These are phyloP conservation scores for Lottia scabra DNA, from an alignment of 2,888 invertebrate species.

Conservation along the genomic window DNA sequence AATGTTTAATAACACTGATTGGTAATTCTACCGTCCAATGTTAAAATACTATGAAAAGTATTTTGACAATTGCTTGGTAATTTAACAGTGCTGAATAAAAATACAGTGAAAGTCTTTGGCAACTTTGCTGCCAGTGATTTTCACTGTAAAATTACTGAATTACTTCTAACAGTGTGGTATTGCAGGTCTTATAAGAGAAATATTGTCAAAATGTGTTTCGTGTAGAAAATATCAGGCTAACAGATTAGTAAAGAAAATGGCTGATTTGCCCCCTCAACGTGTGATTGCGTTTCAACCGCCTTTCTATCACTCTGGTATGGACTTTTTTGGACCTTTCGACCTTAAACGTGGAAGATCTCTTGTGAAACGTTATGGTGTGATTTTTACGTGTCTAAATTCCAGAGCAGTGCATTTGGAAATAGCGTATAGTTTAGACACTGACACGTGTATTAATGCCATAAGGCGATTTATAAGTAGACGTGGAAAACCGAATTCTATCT, in stretches of 20 bases:
- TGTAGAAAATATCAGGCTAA: constrained; percentile 17
- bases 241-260: constrained; percentile 27
- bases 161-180: too few species aligned
- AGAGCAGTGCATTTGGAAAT: constrained; percentile 33
- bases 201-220: constrained; percentile 18
- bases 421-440: constrained; percentile 23
- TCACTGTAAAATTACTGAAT: too few species aligned
- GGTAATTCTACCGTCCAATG: too few species aligned
- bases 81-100: too few species aligned
- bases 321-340: constrained; percentile 37
- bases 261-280: constrained; percentile 23
- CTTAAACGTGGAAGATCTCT: constrained; percentile 27
- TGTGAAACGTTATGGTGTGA: constrained; percentile 33
- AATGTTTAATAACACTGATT: too few species aligned
- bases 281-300: constrained; percentile 23
- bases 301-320: constrained; percentile 29
- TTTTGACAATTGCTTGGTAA: too few species aligned
- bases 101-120: too few species aligned
- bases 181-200: constrained; percentile 13
- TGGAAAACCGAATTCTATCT: constrained; percentile 7
- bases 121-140: too few species aligned
- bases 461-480: constrained; percentile 22
- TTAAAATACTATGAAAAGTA: too few species aligned
- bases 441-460: constrained; percentile 27
- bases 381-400: constrained; percentile 33